These are phyloP conservation scores for Antechinus stuartii DNA, from an alignment of 2,113 vertebrate species.

Conservation along the genomic window DNA sequence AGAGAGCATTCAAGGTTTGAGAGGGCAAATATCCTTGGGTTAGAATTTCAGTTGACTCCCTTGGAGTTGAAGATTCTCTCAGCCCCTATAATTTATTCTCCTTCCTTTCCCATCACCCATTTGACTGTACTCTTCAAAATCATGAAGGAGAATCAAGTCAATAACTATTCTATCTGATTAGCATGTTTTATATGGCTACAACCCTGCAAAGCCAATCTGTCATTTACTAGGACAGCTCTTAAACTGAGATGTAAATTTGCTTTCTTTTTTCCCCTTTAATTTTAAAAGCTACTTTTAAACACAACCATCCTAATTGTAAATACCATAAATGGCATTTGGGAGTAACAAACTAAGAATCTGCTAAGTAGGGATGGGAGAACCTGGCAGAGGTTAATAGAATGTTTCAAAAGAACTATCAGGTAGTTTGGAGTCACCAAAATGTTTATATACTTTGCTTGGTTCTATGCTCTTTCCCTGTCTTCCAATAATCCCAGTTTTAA, in stretches of 20 bases:
- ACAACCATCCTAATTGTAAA: neutral
- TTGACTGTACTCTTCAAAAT: neutral
- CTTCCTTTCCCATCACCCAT: neutral
- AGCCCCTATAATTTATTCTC: neutral
- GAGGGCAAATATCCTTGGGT: neutral
- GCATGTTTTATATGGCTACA: neutral
- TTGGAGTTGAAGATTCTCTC: neutral
- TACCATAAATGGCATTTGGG: neutral
- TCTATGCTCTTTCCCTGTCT: neutral
- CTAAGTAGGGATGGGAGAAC: constrained; percentile 1
- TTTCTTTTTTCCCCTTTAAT: neutral
- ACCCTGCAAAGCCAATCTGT: neutral
- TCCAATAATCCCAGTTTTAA: neutral
- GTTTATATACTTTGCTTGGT: neutral
- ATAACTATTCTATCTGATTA: neutral
- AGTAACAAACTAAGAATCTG: constrained; percentile 2
- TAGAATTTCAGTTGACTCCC: neutral
- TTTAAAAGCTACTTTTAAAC: neutral
- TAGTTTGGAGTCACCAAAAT: neutral
- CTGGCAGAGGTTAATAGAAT: constrained; percentile 13
- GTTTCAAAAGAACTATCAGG: neutral
- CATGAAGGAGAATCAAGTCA: neutral
- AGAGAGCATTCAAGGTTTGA: neutral
- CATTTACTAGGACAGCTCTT: neutral
- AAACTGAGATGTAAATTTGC: neutral